Conservation (phyloP, 2,888 invertebrate species). For the Calameuta pallipes region DNA sequence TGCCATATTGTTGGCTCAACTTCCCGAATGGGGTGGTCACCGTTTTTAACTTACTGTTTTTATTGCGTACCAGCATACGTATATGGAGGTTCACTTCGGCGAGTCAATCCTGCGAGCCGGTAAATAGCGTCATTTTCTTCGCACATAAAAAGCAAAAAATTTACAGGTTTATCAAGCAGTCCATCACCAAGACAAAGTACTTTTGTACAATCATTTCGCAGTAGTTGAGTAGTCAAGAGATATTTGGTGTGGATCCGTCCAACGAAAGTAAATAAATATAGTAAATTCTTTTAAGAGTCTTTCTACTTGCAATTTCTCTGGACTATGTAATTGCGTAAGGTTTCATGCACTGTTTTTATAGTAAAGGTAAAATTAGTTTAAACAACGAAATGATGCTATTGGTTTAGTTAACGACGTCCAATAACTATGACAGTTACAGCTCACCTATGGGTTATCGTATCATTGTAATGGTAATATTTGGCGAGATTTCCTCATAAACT, state of each 20-base stretch:
- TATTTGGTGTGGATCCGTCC: neutral
- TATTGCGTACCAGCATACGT: constrained; percentile 28
- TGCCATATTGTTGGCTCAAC: constrained; percentile 39
- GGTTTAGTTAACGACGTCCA: neutral
- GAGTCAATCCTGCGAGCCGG: neutral
- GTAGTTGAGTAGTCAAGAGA: neutral
- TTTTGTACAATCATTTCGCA: neutral
- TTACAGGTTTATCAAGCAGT: neutral
- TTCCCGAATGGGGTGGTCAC: constrained; percentile 3
- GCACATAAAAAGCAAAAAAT: neutral
- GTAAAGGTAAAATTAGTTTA: neutral
- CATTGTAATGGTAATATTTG: neutral
- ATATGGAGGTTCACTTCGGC: neutral
- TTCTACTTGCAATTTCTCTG: neutral
- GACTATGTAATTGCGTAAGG: neutral
- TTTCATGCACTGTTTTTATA: neutral
- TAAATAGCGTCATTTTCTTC: neutral
- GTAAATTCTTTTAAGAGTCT: neutral
- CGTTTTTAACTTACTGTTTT: constrained; percentile 28
- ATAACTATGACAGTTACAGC: neutral
- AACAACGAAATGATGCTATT: neutral
- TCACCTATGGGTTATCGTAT: neutral
- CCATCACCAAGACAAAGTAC: neutral
- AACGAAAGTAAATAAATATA: neutral
- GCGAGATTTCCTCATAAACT: neutral